Conservation (phyloP, 2,797 vertebrate species). For the Gadopsis marmoratus region DNA sequence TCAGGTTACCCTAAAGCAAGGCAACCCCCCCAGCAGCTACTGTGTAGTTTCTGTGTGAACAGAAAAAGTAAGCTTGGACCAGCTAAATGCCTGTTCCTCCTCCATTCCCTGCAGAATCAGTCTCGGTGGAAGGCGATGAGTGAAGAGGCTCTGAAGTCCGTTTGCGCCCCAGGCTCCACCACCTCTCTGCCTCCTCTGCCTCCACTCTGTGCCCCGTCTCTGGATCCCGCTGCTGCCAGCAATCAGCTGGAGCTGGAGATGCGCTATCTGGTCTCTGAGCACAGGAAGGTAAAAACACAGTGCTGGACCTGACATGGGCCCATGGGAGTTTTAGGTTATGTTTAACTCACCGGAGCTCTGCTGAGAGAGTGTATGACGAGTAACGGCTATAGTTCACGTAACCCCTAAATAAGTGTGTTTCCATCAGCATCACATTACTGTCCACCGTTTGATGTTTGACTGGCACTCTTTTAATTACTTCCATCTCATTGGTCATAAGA, state of each 20-base stretch:
- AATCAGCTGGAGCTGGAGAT: constrained; percentile 95
- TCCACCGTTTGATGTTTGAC: not conserved
- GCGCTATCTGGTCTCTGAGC: constrained; percentile 90
- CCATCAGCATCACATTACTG: not conserved
- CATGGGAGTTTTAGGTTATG: not conserved
- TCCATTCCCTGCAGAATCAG: constrained; percentile 86
- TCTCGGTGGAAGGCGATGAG: constrained; percentile 99
- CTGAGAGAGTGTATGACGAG: not conserved
- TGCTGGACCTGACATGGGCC: not conserved
- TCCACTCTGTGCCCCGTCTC: constrained; percentile 88
- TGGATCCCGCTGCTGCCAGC: constrained; percentile 89
- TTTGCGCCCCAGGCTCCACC: constrained; percentile 89
- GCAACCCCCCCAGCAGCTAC: constrained; percentile 4
- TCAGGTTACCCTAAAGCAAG: constrained; percentile 21
- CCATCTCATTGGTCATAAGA: not conserved
- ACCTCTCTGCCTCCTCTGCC: constrained; percentile 89
- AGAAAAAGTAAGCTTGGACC: not conserved
- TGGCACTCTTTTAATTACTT: not conserved
- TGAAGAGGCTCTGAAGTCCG: constrained; percentile 93
- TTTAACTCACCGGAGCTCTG: not conserved
- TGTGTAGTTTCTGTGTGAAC: not conserved
- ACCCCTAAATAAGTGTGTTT: not conserved
- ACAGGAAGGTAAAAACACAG: constrained; percentile 91
- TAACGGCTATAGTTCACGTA: not conserved
- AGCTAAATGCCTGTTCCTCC: not conserved